These are phyloP conservation scores for Cryptus armator DNA, from an alignment of 2,888 invertebrate genomes.

Conservation along the genomic window DNA sequence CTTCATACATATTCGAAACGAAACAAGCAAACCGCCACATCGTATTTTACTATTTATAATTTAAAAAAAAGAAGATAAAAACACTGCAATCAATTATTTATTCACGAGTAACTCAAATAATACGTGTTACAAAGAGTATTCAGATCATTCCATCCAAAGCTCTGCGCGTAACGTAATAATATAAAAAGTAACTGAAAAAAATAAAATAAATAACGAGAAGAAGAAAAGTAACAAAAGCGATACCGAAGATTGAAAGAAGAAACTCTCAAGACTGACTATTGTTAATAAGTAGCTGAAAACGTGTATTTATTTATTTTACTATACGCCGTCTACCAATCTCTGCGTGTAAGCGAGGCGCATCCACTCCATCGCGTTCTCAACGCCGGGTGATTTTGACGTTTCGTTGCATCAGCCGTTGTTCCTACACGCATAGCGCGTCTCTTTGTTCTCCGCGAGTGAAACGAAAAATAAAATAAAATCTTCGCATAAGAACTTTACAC, in stretches of 20 bases:
- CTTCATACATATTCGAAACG: background rate
- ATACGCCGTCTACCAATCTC: background rate
- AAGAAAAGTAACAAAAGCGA: conserved; percentile 27
- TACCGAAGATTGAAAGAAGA: conserved; percentile 57
- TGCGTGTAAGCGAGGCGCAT: background rate
- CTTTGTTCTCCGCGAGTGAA: conserved; percentile 57
- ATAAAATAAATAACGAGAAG: background rate
- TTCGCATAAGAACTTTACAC: conserved; percentile 37
- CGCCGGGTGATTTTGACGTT: conserved; percentile 73
- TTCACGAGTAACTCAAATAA: conserved; percentile 18
- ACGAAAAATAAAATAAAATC: background rate
- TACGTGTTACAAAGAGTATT: conserved; percentile 41
- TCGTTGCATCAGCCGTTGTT: conserved; percentile 76
- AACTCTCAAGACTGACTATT: conserved; percentile 71
- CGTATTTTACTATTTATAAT: conserved; percentile 31
- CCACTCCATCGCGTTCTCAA: background rate
- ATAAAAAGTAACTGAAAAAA: conserved; percentile 6
- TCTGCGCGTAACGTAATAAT: conserved; percentile 38
- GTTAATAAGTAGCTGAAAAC: conserved; percentile 53
- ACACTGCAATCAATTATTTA: conserved; percentile 43
- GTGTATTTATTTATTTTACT: conserved; percentile 59
- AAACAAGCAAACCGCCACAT: background rate
- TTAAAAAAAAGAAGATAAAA: background rate
- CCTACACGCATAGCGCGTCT: conserved; percentile 43
- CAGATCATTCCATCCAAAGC: conserved; percentile 60